phyloP scores from a whole-genome alignment of 2,888 invertebrate genomes.

The Amaurobius ferox region DNA sequence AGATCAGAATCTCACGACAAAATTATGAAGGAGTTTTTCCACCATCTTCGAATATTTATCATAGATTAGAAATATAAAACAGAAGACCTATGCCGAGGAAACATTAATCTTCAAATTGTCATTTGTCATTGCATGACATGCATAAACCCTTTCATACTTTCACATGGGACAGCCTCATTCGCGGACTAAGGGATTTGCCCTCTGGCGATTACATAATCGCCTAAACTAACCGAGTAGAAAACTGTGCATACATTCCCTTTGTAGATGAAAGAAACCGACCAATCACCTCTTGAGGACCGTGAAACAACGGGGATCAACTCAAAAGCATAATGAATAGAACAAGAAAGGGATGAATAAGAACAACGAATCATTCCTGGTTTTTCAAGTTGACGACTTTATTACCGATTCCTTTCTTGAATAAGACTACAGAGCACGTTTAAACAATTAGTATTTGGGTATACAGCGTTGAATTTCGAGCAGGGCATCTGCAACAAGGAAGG shows the following conservation, averaged over 20 bases:
- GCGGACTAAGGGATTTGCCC: no score
- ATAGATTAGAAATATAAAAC: no score
- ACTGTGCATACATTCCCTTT: neutral
- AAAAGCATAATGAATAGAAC: constrained; percentile 24
- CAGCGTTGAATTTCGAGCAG: neutral
- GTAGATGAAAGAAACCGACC: constrained; percentile 37
- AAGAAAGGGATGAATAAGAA: neutral
- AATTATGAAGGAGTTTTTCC: no score
- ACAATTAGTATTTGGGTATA: neutral
- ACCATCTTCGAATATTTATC: no score
- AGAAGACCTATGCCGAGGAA: no score
- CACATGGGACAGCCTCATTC: no score
- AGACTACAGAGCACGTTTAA: neutral
- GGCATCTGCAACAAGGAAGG: neutral
- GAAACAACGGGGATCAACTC: constrained; percentile 2
- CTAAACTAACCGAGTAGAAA: neutral
- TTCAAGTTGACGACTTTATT: constrained; percentile 25
- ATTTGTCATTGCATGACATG: no score
- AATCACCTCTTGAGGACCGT: constrained; percentile 2
- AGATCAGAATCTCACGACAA: no score
- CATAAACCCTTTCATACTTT: no score
- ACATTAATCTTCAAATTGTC: no score
- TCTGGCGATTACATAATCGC: no score
- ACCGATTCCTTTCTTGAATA: neutral
- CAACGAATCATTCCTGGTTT: neutral